Conservation (phyloP, 2,888 invertebrate species). For the Tetrapedia diversipes region DNA sequence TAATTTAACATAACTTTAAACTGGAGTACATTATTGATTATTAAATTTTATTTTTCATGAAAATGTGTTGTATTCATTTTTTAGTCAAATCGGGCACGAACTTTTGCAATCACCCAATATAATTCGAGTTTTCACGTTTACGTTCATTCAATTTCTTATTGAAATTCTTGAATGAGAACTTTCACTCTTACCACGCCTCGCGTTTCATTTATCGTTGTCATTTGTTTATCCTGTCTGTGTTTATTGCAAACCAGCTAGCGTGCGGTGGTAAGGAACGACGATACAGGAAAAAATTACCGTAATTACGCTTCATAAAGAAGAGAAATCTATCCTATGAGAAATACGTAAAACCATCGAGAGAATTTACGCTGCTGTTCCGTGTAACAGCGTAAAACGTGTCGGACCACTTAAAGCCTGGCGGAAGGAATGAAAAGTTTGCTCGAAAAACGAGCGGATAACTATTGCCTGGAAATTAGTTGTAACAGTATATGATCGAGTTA, state of each 20-base stretch:
- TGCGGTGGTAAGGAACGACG: neutral
- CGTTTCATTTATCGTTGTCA: neutral
- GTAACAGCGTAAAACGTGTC: neutral
- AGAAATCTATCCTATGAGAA: constrained; percentile 5
- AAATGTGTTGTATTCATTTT: too few relatives aligned
- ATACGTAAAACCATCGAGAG: neutral
- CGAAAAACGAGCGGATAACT: neutral
- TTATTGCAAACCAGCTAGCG: neutral
- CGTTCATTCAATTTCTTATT: neutral
- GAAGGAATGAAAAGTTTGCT: neutral
- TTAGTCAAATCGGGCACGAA: too few relatives aligned
- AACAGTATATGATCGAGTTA: neutral
- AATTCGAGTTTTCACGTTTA: neutral
- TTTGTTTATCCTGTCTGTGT: neutral
- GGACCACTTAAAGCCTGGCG: neutral
- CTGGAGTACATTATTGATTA: too few relatives aligned
- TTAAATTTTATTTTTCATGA: too few relatives aligned
- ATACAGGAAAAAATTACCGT: neutral
- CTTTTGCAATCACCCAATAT: too few relatives aligned
- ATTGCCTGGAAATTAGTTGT: neutral
- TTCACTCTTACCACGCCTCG: neutral
- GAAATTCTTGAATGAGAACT: too few relatives aligned
- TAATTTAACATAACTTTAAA: too few relatives aligned
- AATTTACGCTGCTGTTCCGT: neutral
- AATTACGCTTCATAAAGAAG: constrained; percentile 24